Conservation (phyloP, 2,113 vertebrate species). For the Lathamus discolor region DNA sequence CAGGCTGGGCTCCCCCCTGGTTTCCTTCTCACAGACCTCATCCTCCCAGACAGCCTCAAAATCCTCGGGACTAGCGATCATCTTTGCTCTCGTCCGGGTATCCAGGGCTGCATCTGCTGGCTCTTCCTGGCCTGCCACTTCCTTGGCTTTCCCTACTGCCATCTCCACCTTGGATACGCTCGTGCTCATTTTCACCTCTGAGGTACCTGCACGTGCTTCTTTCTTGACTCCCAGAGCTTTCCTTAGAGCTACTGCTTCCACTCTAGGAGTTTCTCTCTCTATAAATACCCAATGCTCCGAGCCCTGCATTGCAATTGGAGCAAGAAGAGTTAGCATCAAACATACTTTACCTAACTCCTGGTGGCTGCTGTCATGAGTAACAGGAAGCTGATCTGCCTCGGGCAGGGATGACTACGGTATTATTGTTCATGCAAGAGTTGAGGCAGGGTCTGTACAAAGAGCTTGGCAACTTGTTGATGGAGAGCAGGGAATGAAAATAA, state of each 20-base stretch:
- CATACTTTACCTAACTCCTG: neutral
- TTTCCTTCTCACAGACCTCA: slow-evolving; percentile 41
- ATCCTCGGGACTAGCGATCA: slow-evolving; percentile 77
- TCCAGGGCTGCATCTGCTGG: slow-evolving; percentile 31
- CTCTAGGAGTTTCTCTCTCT: slow-evolving; percentile 90
- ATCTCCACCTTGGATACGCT: slow-evolving; percentile 58
- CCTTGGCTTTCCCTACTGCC: slow-evolving; percentile 67
- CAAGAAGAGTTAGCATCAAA: slow-evolving; percentile 90
- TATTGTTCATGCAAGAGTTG: neutral
- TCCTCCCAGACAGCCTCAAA: slow-evolving; percentile 74
- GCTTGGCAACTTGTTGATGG: neutral
- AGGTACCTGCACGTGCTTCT: slow-evolving; percentile 43
- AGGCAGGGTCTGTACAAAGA: neutral
- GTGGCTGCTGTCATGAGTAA: neutral
- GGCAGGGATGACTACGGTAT: neutral
- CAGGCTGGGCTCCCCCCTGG: neutral
- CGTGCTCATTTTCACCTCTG: slow-evolving; percentile 36
- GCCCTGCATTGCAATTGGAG: slow-evolving; percentile 97
- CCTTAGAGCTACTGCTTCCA: slow-evolving; percentile 79
- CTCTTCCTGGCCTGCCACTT: slow-evolving; percentile 67
- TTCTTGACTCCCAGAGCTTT: slow-evolving; percentile 70
- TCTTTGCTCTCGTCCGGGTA: slow-evolving; percentile 49
- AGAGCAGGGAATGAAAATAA: neutral
- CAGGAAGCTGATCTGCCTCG: neutral
- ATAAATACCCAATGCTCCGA: slow-evolving; percentile 99